These are phyloP conservation scores for Pseudomyrmex dendroicus DNA, from an alignment of 1,140 invertebrate genomes.

Conservation along the genomic window DNA sequence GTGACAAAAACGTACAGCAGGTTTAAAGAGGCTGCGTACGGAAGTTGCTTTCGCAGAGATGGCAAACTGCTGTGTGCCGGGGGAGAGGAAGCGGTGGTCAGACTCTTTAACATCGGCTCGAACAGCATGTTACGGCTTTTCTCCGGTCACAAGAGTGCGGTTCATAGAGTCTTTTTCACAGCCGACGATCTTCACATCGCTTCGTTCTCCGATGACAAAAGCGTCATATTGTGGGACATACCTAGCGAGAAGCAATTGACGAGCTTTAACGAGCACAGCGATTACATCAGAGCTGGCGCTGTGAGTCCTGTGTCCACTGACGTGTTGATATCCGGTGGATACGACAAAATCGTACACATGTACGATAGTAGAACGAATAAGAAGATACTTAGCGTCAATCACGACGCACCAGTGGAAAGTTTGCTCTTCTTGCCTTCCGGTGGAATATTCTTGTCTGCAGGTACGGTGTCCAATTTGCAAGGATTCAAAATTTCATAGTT, in stretches of 20 bases:
- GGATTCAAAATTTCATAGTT: too few species aligned
- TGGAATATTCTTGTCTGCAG: conserved; percentile 95
- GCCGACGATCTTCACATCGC: conserved; percentile 91
- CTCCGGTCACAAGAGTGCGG: conserved; percentile 86
- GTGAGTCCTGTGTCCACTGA: conserved; percentile 91
- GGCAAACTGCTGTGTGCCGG: conserved; percentile 94
- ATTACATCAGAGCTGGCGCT: conserved; percentile 93
- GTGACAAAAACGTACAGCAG: conserved; percentile 93
- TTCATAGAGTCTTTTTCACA: conserved; percentile 94
- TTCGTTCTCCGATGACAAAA: conserved; percentile 97
- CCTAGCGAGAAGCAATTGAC: conserved; percentile 90
- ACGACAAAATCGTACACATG: conserved; percentile 95
- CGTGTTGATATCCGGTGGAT: conserved; percentile 94
- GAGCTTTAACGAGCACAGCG: conserved; percentile 90
- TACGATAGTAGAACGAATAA: conserved; percentile 93
- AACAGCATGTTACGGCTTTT: conserved; percentile 90
- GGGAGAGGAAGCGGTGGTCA: conserved; percentile 94
- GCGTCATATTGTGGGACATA: conserved; percentile 96
- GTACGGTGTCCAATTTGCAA: conserved; percentile 76
- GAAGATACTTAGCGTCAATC: conserved; percentile 91
- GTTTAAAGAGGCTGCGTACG: conserved; percentile 94
- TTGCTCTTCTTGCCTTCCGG: conserved; percentile 95
- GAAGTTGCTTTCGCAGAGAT: conserved; percentile 94
- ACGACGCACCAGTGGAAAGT: conserved; percentile 96
- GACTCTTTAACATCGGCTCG: conserved; percentile 94